Conservation (phyloP, 2,113 vertebrate species). For the Heterotilapia buettikoferi region DNA sequence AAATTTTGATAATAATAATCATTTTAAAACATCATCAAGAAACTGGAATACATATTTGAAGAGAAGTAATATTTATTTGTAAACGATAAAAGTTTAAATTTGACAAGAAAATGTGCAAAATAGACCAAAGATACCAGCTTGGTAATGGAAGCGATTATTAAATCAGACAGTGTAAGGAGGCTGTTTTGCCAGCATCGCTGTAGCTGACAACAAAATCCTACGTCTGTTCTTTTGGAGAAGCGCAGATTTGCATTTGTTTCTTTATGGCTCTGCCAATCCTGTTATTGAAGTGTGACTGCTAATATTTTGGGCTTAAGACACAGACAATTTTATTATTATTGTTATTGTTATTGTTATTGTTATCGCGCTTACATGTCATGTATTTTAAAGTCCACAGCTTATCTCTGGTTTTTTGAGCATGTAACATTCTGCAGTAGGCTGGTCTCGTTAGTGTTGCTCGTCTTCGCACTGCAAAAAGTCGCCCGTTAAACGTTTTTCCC, state of each 20-base stretch:
- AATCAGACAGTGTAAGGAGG: constrained; percentile 40
- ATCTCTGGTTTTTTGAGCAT: constrained; percentile 25
- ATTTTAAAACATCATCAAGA: not conserved
- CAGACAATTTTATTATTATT: not conserved
- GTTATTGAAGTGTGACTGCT: constrained; percentile 21
- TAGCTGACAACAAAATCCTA: constrained; percentile 39
- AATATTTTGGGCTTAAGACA: constrained; percentile 46
- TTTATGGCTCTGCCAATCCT: constrained; percentile 2
- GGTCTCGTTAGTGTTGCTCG: not conserved
- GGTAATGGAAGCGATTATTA: not conserved
- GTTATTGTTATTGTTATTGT: not conserved
- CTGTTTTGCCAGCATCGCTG: constrained; percentile 64
- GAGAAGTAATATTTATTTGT: not conserved
- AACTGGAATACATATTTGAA: not conserved
- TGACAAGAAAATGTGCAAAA: constrained; percentile 52
- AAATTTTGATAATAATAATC: not conserved
- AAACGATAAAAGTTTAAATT: not conserved
- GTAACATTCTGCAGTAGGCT: not conserved
- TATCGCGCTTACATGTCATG: not conserved
- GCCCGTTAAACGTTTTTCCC: not conserved
- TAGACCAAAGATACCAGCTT: not conserved
- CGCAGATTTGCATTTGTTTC: constrained; percentile 59
- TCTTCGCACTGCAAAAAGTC: not conserved
- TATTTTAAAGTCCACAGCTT: constrained; percentile 20
- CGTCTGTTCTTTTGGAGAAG: constrained; percentile 37